Evolutionary conservation across 2,888 invertebrate species (phyloP), one percentile per base, ranked within the genome.

Genomic region (Branchellion lobata): DNA sequence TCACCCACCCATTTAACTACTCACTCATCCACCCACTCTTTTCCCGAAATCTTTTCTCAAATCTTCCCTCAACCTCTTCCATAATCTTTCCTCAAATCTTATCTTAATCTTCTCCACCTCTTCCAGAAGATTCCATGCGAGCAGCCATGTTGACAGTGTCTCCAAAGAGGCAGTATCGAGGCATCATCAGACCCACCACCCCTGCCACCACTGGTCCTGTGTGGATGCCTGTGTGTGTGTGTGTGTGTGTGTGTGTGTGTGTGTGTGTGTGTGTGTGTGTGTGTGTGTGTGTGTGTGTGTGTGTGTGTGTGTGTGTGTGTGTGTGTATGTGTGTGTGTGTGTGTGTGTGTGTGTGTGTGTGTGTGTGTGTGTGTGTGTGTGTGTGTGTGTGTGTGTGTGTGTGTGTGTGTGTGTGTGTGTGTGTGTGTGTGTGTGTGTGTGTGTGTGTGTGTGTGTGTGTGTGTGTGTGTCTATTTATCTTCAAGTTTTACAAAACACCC

Each of bases 201-300:
- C 86, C 86, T 0, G 86, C 85, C n/a, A 85, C 85, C 81, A 85
- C 85, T 1, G 84, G 84, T 5, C 86, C 85, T n/a, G 84, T 85
- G 78, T 85, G 85, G 18, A 85, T 81, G n/a, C 75, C 75, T 80
- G 53, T 40, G 14, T 29, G 24, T 75, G 14, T 75, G 29, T 47
- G 29, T 57, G 75, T 31, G 51, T 53, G 53, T 69, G 24, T 33
- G 29, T 36, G 27, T 57, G 61, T 57, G 61, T 57, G 61, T 57
- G 61, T 57, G 61, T 69, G n/a, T 75, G 75, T 27, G 11, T 51
- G 24, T 53, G 29, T 27, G 14, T 53, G 1, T 75, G 51, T 75
- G 40, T 40, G 40, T 40, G 40, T 40, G 40, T 40, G 40, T 40
- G 40, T 40, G 40, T 40, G 40, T 40, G 40, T 40, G 40, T 40